Evolutionary conservation across 2,113 vertebrate genomes (phyloP).

Genomic region (Phrynosoma platyrhinos): DNA sequence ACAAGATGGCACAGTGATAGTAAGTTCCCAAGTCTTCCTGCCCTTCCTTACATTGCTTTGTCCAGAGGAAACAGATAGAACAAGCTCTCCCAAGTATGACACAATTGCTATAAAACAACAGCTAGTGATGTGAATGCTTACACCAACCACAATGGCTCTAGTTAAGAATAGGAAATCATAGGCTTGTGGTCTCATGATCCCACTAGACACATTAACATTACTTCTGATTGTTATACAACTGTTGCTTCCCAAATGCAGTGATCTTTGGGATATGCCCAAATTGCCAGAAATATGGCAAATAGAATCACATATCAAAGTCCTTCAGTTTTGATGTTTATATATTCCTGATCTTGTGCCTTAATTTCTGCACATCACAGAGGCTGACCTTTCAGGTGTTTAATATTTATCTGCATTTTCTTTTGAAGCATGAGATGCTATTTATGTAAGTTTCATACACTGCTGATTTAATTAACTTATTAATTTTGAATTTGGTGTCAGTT

Average conservation of each 20-base stretch:
- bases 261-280: background rate
- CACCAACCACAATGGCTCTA: too few relatives aligned
- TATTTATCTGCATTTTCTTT: background rate
- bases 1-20: too few relatives aligned
- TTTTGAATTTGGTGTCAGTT: background rate
- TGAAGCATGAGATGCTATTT: background rate
- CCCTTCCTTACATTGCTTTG: too few relatives aligned
- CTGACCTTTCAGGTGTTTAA: background rate
- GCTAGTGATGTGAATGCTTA: too few relatives aligned
- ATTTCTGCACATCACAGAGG: background rate
- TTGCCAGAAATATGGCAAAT: background rate
- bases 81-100: too few relatives aligned
- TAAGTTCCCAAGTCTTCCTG: too few relatives aligned
- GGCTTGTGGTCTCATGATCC: too few relatives aligned
- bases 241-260: too few relatives aligned
- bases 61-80: too few relatives aligned
- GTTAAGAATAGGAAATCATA: too few relatives aligned
- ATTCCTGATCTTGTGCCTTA: background rate
- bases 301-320: background rate
- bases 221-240: background rate
- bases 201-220: background rate
- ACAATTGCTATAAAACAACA: too few relatives aligned
- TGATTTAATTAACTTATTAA: background rate
- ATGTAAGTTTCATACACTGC: background rate
- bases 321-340: background rate